A percentile compares a stretch with the other conserved stretches of the same genome.
These are phyloP conservation scores for Lasioglossum morio DNA, from an alignment of 2,888 invertebrate genomes.

Conservation along the genomic window DNA sequence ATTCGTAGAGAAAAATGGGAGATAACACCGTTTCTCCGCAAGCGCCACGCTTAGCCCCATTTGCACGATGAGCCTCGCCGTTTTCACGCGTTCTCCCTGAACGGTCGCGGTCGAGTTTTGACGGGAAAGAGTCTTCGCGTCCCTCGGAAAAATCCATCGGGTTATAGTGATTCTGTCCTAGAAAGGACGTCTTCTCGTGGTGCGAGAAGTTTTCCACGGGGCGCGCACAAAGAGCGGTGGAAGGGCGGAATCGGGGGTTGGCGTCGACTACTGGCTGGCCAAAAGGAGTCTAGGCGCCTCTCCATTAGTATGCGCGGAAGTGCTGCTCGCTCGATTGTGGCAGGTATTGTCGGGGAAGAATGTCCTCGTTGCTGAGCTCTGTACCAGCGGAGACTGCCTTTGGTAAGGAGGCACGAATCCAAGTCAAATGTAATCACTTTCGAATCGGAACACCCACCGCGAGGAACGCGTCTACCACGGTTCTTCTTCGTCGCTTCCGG, in stretches of 20 bases:
- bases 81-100: background rate
- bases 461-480: conserved; percentile 37
- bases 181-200: conserved; percentile 27
- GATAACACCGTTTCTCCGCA: background rate
- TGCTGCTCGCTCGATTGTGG: conserved; percentile 81
- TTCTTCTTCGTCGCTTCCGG: conserved; percentile 35
- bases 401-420: conserved; percentile 76
- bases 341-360: conserved; percentile 83
- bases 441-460: conserved; percentile 58
- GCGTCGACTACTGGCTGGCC: conserved; percentile 65
- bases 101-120: background rate
- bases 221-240: conserved; percentile 33
- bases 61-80: background rate
- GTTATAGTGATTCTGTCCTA: conserved; percentile 11
- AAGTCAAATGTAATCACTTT: conserved; percentile 73
- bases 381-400: conserved; percentile 58
- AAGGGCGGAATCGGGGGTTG: conserved; percentile 27
- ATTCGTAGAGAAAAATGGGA: background rate
- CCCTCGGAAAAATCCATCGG: conserved; percentile 15
- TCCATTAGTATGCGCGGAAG: conserved; percentile 83
- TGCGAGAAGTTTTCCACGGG: conserved; percentile 61
- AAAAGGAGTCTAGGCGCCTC: conserved; percentile 67
- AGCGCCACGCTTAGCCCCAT: background rate
- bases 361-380: conserved; percentile 82
- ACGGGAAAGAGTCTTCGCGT: background rate